Base-by-base conservation (phyloP, 2,888 invertebrate species). In the Abrostola triplasia region DNA sequence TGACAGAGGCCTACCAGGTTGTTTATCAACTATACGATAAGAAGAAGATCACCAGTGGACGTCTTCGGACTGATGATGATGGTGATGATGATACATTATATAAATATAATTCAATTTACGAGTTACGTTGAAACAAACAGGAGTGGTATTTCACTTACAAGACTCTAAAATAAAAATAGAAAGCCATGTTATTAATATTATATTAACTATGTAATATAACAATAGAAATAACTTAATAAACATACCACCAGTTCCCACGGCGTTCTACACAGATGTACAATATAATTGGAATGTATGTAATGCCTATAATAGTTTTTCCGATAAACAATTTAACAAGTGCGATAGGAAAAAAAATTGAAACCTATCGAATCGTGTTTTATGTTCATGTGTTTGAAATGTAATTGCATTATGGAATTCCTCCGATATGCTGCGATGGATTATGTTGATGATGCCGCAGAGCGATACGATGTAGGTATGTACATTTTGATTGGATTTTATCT, bases 281-380 rank as follows among this genome's bases (percentile, higher is more conserved):
- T 74, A 52, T 61, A 74, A 60, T 47, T 38, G 12, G 5, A 41
- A 64, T 59, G 52, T 47, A 52, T 42, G 38, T 59, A 64, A 59
- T 47, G 51, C 50, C 13, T 41, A 66, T 64, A 67, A 61, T 57
- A 41, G 40, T 59, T 62, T 61, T 37, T 48, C 56, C 77, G 66
- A 76, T 79, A 78, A 70, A 67, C 51, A 44, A 35, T 38, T 47
- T 64, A 64, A 64, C 61, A 60, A 65, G 59, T 13, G 42, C 64
- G 38, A 54, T 37, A 55, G 58, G 40, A 50, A 11, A 64, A 51
- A 49, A 73, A 72, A 72, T 72, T 72, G 58, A 73, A 72, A 59
- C 36, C 38, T 61, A 72, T 60, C 60, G 49, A 59, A 72, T 67
- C 53, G 50, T 47, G 47, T 58, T 76, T 63, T 59, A 77, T 71